Conservation (phyloP, 2,113 vertebrate species). For the Phrynosoma blainvillii region DNA sequence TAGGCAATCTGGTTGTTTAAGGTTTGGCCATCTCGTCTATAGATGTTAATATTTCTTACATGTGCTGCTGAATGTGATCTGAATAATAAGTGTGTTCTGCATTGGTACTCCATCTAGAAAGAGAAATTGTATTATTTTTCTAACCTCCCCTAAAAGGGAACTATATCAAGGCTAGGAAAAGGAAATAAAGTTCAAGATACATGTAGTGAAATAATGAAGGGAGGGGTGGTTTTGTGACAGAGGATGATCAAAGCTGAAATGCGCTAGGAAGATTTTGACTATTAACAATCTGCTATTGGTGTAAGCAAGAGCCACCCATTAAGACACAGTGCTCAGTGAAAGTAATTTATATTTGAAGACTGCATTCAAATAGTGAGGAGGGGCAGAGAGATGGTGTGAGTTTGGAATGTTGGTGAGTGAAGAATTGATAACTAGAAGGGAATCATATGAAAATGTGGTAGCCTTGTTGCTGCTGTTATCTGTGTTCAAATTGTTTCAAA, state of each 20-base stretch:
- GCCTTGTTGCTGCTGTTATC: no score
- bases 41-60: constrained; percentile 2
- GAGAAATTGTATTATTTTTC: neutral
- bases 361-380: no score
- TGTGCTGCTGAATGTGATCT: neutral
- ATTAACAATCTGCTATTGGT: no score
- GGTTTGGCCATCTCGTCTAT: neutral
- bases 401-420: no score
- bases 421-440: no score
- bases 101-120: neutral
- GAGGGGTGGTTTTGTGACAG: neutral
- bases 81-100: neutral
- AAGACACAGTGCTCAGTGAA: no score
- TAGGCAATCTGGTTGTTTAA: neutral
- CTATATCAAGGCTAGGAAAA: neutral
- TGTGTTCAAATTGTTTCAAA: no score
- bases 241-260: neutral
- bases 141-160: neutral
- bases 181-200: neutral
- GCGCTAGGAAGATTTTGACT: no score
- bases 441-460: no score
- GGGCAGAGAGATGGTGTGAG: no score
- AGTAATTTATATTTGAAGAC: no score
- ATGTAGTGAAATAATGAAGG: neutral
- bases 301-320: no score